phyloP scores from a whole-genome alignment of 2,113 vertebrate species.

The Cryptomyrus ogoouensis region DNA sequence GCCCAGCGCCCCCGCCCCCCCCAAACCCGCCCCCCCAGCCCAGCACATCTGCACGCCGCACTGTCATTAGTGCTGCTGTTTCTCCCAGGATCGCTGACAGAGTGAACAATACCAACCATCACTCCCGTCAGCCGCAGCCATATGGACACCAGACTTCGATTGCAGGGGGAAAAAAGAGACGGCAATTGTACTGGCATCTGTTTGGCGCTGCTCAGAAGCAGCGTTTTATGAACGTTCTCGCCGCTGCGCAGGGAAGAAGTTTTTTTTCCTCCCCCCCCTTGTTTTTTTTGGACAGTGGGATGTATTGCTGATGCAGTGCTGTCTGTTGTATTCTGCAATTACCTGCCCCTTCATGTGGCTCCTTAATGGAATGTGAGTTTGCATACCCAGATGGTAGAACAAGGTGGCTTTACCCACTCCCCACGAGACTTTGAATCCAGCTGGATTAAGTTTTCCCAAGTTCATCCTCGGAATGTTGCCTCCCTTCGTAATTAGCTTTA shows the following conservation, averaged over 20 bases:
- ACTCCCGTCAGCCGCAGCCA: conserved; percentile 66
- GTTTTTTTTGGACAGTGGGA: conserved; percentile 51
- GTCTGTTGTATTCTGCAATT: conserved; percentile 54
- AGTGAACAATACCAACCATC: conserved; percentile 73
- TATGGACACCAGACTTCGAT: conserved; percentile 68
- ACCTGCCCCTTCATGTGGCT: conserved; percentile 60
- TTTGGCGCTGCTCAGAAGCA: conserved; percentile 54
- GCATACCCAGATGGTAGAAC: conserved; percentile 62
- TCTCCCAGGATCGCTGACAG: conserved; percentile 67
- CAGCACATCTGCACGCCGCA: conserved; percentile 69
- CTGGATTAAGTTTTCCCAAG: conserved; percentile 56
- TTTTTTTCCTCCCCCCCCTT: conserved; percentile 30
- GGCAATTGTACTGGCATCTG: conserved; percentile 62
- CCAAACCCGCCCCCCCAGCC: conserved; percentile 34
- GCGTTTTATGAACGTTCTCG: conserved; percentile 50
- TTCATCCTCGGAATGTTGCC: conserved; percentile 56
- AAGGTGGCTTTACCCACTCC: conserved; percentile 56
- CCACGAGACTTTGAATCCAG: conserved; percentile 57
- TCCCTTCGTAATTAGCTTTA: conserved; percentile 57
- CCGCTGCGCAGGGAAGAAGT: conserved; percentile 40
- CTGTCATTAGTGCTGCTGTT: conserved; percentile 65
- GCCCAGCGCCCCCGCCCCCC: background rate
- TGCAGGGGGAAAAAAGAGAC: conserved; percentile 35
- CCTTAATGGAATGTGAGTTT: conserved; percentile 56
- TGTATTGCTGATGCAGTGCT: conserved; percentile 53